Base-by-base conservation (phyloP, 2,113 vertebrate genomes). In the Microtus pennsylvanicus region DNA sequence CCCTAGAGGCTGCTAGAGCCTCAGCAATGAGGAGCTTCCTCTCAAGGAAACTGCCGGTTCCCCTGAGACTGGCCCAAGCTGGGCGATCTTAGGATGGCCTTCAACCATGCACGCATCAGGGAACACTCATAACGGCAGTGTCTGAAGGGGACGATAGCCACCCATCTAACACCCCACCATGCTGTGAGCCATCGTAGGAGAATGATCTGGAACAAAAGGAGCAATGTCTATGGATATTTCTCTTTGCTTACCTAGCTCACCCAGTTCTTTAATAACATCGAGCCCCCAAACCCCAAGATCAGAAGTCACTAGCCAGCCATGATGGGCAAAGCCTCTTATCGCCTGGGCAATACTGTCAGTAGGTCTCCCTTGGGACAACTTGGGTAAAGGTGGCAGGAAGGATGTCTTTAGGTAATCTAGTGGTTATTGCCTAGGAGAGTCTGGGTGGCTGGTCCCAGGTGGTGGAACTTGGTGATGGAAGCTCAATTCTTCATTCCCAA, bases 1-100 rank as follows among this genome's bases (percentile, higher is more conserved):
- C 97, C 86, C 95, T 98, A 97, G 98, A 94, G 98, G 96, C 80
- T 97, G 96, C 89, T 96, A 35, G 92, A 52, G 80, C 58, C 77
- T 96, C 72, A 89, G 74, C 81, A 67, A 80, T 75, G 26, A 87
- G 12, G 69, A 45, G 5, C 19, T 0, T 26, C 21, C 1, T 5
- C 45, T 28, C 1, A 0, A 0, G 4, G 47, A 70, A 0, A 42
- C 5, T 16, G 6, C 80, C 16, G 26, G 77, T 7, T 94, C 67
- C 89, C 91, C 63, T 19, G 74, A 55, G 67, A 69, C 0, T 58
- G 85, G 90, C 87, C 16, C 14, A 52, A 42, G 5, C 28, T 5
- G 30, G 63, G 83, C 2, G 55, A 26, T n/a, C 35, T 17, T 2
- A 24, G 83, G 58, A 26, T 9, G 83, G 45, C 42, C 45, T 16